phyloP scores from a whole-genome alignment of 92 coral and sea anemone species.

The Umimayanthus kanabou region DNA sequence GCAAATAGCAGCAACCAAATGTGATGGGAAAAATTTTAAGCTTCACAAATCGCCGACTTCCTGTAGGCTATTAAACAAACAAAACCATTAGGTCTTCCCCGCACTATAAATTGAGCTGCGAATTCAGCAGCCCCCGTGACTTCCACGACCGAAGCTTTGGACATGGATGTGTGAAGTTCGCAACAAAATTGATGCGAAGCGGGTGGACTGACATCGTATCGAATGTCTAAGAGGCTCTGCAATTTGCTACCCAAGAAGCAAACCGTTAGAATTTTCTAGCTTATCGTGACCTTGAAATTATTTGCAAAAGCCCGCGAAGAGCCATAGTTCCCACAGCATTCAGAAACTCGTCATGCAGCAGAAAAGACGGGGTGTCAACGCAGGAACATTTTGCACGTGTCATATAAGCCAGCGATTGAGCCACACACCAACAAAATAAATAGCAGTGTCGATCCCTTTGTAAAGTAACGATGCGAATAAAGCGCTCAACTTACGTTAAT shows the following conservation, averaged over 20 bases:
- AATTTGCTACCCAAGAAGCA: slow-evolving; percentile 33
- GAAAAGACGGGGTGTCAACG: slow-evolving; percentile 37
- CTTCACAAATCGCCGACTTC: slow-evolving; percentile 40
- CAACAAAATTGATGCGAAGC: slow-evolving; percentile 13
- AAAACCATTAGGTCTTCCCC: slow-evolving; percentile 39
- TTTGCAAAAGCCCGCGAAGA: slow-evolving; percentile 48
- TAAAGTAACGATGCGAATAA: slow-evolving; percentile 87
- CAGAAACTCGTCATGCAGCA: slow-evolving; percentile 39
- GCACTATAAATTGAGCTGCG: slow-evolving; percentile 30
- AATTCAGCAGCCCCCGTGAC: slow-evolving; percentile 41
- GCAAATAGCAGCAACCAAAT: slow-evolving; percentile 30
- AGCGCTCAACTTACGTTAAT: slow-evolving; percentile 99
- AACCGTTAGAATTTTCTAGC: slow-evolving; percentile 32
- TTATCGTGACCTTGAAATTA: slow-evolving; percentile 29
- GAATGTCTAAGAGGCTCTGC: slow-evolving; percentile 23
- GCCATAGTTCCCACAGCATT: slow-evolving; percentile 4
- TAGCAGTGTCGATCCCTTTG: slow-evolving; percentile 85
- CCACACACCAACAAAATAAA: slow-evolving; percentile 78
- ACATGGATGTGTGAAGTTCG: slow-evolving; percentile 28
- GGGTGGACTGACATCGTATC: neutral
- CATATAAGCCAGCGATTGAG: slow-evolving; percentile 72
- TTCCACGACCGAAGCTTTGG: neutral
- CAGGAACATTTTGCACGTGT: slow-evolving; percentile 75
- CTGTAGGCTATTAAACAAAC: slow-evolving; percentile 45
- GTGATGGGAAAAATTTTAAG: slow-evolving; percentile 30